These are phyloP conservation scores for Salpingus planirostris DNA, from an alignment of 2,888 invertebrate genomes.

Conservation along the genomic window DNA sequence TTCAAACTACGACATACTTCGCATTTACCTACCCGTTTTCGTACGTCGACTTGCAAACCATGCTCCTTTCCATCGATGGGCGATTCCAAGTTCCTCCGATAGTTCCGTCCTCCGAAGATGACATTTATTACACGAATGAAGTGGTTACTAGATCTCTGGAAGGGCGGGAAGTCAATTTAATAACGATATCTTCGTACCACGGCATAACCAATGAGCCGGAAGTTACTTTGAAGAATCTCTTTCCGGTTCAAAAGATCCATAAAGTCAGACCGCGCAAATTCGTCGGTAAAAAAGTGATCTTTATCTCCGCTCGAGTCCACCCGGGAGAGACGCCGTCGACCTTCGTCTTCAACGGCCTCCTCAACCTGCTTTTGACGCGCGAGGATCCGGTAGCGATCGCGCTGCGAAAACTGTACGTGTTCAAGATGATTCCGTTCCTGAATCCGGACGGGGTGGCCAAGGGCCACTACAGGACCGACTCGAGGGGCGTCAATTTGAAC, in stretches of 20 bases:
- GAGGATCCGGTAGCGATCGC: conserved; percentile 67
- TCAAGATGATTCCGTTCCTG: conserved; percentile 83
- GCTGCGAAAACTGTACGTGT: conserved; percentile 69
- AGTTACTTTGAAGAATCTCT: conserved; percentile 59
- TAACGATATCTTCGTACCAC: conserved; percentile 76
- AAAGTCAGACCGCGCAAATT: conserved; percentile 65
- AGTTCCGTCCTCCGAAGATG: conserved; percentile 43
- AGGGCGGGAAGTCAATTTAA: conserved; percentile 65
- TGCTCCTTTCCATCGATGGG: conserved; percentile 58
- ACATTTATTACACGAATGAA: conserved; percentile 80
- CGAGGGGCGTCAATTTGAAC: conserved; percentile 80
- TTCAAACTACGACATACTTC: conserved; percentile 68
- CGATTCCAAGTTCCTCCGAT: conserved; percentile 44
- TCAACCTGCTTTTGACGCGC: conserved; percentile 66
- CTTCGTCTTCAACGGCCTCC: conserved; percentile 81
- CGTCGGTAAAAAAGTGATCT: conserved; percentile 70
- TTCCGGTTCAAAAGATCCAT: conserved; percentile 61
- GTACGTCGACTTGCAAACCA: conserved; percentile 70
- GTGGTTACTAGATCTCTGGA: conserved; percentile 71
- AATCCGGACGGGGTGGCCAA: conserved; percentile 86
- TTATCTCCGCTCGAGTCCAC: conserved; percentile 83
- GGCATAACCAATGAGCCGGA: conserved; percentile 66
- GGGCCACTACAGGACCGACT: conserved; percentile 82
- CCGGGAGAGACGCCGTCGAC: conserved; percentile 89
- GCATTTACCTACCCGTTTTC: conserved; percentile 90